phyloP scores from a whole-genome alignment of 1,140 invertebrate species.

The Magallana gigas region DNA sequence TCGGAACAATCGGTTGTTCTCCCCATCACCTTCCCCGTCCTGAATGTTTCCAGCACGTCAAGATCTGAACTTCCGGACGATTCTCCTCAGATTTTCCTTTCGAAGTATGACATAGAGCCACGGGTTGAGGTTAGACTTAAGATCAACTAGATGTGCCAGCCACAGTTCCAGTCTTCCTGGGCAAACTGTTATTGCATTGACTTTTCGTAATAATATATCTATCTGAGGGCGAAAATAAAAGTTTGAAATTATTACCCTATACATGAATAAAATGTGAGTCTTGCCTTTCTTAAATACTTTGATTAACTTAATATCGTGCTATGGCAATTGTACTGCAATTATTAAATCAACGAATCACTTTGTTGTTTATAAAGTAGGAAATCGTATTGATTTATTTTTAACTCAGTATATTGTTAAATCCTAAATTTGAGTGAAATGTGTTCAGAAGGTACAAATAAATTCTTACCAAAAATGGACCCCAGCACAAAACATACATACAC shows the following conservation, averaged over 20 bases:
- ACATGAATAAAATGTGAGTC: too few relatives aligned
- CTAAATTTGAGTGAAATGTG: too few relatives aligned
- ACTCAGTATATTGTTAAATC: too few relatives aligned
- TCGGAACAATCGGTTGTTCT: not conserved
- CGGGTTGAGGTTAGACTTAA: not conserved
- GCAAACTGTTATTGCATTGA: not conserved
- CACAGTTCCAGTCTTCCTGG: not conserved
- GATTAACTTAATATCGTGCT: too few relatives aligned
- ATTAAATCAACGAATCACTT: too few relatives aligned
- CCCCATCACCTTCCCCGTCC: not conserved
- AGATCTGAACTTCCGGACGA: not conserved
- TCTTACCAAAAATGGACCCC: conserved; percentile 6
- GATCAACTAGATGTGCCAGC: not conserved
- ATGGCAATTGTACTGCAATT: too few relatives aligned
- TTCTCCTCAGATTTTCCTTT: not conserved
- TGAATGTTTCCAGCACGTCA: not conserved
- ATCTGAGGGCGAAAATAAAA: not conserved
- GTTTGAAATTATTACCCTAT: not conserved
- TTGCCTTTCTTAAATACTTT: too few relatives aligned
- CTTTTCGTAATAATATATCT: not conserved
- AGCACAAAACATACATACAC: not conserved
- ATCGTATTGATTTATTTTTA: too few relatives aligned
- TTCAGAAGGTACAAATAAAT: not conserved
- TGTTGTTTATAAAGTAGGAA: too few relatives aligned
- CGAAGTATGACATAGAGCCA: not conserved